phyloP scores from a whole-genome alignment of 1,140 invertebrate genomes.

The Pseudomyrmex pallidus region DNA sequence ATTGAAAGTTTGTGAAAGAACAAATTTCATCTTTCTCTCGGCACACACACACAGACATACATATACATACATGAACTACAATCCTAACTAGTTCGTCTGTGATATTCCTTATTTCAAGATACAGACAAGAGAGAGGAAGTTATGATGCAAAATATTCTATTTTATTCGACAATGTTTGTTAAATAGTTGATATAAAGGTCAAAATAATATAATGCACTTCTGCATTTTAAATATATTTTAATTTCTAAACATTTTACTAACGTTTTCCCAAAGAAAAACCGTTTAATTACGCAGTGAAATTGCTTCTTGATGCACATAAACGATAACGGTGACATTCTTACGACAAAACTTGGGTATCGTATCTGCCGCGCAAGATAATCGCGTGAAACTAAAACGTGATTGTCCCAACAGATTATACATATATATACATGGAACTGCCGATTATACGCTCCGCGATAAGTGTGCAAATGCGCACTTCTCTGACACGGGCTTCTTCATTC shows the following conservation, averaged over 20 bases:
- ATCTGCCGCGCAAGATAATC: conserved; percentile 39
- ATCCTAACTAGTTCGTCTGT: conserved; percentile 82
- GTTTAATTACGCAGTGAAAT: not conserved
- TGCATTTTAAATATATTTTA: not conserved
- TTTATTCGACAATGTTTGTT: not conserved
- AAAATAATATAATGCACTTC: too few species aligned
- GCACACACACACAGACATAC: conserved; percentile 78
- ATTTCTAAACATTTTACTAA: not conserved
- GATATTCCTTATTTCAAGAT: conserved; percentile 56
- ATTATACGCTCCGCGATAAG: conserved; percentile 45
- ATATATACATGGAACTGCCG: conserved; percentile 21
- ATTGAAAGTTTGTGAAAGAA: not conserved
- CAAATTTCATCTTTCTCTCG: conserved; percentile 79
- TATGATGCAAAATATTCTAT: conserved; percentile 8
- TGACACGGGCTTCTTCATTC: conserved; percentile 39
- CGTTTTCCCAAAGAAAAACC: too few species aligned
- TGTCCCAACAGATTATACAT: not conserved
- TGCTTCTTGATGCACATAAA: not conserved
- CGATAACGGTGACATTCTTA: conserved; percentile 18
- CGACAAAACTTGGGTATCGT: conserved; percentile 14
- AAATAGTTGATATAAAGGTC: too few species aligned
- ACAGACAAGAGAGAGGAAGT: conserved; percentile 20
- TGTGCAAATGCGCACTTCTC: conserved; percentile 1
- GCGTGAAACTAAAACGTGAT: conserved; percentile 38
- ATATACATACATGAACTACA: conserved; percentile 62